Percentiles rank a stretch among this genome's conserved stretches.
Evolutionary conservation across 2,888 invertebrate species (phyloP).

Genomic region (Oegoconia quadripuncta): DNA sequence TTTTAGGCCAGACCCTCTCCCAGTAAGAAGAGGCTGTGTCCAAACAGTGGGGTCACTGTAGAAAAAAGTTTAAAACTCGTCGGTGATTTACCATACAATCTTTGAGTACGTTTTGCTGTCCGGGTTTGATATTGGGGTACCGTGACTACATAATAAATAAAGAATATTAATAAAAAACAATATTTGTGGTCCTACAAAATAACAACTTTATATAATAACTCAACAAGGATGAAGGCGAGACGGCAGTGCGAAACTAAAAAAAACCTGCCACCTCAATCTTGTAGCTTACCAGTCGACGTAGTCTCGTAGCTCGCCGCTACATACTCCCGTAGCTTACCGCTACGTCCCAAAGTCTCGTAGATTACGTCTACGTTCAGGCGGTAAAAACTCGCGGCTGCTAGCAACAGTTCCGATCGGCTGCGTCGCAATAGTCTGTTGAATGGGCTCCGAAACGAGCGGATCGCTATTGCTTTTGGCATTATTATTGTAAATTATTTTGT

Average conservation of each 20-base stretch:
- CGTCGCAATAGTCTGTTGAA: conserved; percentile 29
- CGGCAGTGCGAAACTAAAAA: conserved; percentile 29
- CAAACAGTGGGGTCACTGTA: too few species aligned
- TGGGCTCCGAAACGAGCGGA: conserved; percentile 13
- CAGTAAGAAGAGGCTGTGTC: too few species aligned
- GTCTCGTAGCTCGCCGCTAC: conserved; percentile 21
- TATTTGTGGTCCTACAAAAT: too few species aligned
- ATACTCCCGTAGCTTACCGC: conserved; percentile 22
- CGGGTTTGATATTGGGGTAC: too few species aligned
- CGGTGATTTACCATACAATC: too few species aligned
- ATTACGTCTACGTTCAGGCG: conserved; percentile 18
- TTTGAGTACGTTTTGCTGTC: too few species aligned
- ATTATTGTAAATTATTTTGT: conserved; percentile 12
- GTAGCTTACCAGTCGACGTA: conserved; percentile 15
- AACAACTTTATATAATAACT: too few species aligned
- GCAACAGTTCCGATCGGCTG: conserved; percentile 49
- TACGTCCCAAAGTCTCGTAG: conserved; percentile 15
- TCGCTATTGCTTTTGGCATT: neutral
- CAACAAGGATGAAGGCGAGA: too few species aligned
- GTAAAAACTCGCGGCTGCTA: conserved; percentile 34
- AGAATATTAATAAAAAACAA: too few species aligned
- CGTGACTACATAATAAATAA: too few species aligned
- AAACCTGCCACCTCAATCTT: conserved; percentile 42
- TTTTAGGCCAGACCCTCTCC: too few species aligned
- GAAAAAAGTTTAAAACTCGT: too few species aligned